Evolutionary conservation across 2,113 vertebrate species (phyloP), one percentile per base, ranked within the genome.

Genomic region (Elachura formosa): DNA sequence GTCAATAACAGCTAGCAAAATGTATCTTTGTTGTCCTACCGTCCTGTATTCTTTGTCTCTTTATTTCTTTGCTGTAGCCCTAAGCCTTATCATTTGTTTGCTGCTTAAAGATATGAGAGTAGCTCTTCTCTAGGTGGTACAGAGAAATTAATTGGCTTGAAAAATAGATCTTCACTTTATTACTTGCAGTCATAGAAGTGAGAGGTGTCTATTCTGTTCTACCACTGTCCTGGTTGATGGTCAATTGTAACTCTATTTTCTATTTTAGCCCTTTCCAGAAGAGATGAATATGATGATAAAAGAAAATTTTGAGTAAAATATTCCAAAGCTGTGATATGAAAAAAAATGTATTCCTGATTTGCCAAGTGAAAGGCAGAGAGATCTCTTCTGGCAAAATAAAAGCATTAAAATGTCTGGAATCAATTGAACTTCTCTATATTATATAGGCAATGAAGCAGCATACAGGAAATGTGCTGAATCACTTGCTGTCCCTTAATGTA

Each of bases 401-500:
- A 77, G 16, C 24, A 49, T 90, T 89, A 61, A 76, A 76, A 79
- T 66, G 52, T 84, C 52, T 89, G 48, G 55, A 91, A 49, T 48
- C 15, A 33, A 36, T 96, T 75, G 54, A 67, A 75, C 16, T 40
- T 79, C 66, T 61, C 85, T 89, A 3, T 54, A 38, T 68, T 69
- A 40, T 31, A 43, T 25, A 84, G 66, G 48, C 58, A 86, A 75
- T 86, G 88, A 92, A 75, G 49, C 41, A 82, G 74, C 71, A 82
- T 85, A 79, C 63, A 78, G 84, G 63, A 94, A 94, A 95, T 63
- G 41, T 91, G 88, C 94, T 95, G 86, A 96, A 94, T 95, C 94
- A 96, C 69, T 94, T 18, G 1, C 61, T 82, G 75, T 73, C 78
- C 58, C 46, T 81, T 93, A 87, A 68, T 91, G 61, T 59, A 85